Evolutionary conservation across 2,888 invertebrate genomes (phyloP).

Genomic region (Elysia crispata): DNA sequence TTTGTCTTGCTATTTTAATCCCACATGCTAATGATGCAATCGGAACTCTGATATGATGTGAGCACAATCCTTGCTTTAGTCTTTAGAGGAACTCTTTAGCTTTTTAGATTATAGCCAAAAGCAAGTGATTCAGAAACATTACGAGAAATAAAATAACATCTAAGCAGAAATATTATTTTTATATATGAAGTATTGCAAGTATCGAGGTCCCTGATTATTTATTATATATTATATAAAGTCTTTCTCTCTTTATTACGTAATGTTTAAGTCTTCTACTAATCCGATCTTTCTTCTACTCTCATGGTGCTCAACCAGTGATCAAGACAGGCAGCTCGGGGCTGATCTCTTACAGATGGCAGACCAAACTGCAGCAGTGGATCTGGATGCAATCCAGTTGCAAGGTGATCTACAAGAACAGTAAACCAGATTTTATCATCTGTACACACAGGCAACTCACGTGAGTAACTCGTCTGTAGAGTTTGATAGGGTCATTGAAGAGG

Average conservation of each 20-base stretch:
- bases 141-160: no score
- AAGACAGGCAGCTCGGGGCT: constrained; percentile 99
- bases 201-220: not conserved
- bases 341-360: constrained; percentile 98
- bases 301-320: constrained; percentile 85
- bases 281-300: not conserved
- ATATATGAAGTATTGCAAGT: no score
- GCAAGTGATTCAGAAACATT: no score
- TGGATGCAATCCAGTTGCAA: constrained; percentile 98
- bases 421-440: constrained; percentile 99
- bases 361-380: constrained; percentile 93
- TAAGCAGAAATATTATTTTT: no score
- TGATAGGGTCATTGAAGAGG: no score
- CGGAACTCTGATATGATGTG: no score
- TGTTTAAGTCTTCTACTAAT: not conserved
- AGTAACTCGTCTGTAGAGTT: constrained; percentile 79
- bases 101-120: no score
- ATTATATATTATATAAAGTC: not conserved
- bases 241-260: not conserved
- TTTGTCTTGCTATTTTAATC: no score
- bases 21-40: no score
- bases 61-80: no score
- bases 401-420: constrained; percentile 98
- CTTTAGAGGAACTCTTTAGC: no score
- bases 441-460: constrained; percentile 99